A percentile compares a stretch with the other conserved stretches of the same genome.
These are phyloP conservation scores for Zalophus californianus DNA, from an alignment of 2,797 vertebrate species.

Conservation along the genomic window DNA sequence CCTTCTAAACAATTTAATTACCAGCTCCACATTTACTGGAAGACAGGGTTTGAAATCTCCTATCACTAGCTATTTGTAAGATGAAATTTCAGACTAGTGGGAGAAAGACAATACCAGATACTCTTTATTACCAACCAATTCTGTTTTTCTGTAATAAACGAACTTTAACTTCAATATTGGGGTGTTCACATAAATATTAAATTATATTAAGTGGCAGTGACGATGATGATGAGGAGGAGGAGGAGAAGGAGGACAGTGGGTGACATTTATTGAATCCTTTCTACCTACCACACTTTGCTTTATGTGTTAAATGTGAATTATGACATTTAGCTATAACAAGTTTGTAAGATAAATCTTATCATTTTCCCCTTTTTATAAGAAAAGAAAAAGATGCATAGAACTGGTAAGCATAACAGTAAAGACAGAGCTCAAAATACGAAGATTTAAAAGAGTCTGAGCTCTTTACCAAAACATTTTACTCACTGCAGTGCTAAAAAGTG, in stretches of 20 bases:
- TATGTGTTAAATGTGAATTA: background rate
- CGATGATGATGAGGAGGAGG: background rate
- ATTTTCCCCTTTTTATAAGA: background rate
- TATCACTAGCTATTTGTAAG: conserved; percentile 65
- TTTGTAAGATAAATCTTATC: background rate
- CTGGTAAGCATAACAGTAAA: background rate
- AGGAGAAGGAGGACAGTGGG: background rate
- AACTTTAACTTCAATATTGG: background rate
- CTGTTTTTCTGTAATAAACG: background rate
- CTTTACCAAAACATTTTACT: background rate
- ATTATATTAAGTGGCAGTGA: background rate
- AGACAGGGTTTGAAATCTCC: conserved; percentile 69
- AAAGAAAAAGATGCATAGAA: background rate
- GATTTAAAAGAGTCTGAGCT: background rate
- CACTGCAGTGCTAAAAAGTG: background rate
- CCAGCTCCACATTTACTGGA: conserved; percentile 69
- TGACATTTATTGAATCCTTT: background rate
- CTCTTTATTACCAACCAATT: background rate
- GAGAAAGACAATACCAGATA: conserved; percentile 51
- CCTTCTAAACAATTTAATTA: conserved; percentile 74
- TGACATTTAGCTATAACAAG: background rate
- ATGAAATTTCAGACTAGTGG: conserved; percentile 71
- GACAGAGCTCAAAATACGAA: background rate
- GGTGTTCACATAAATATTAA: background rate
- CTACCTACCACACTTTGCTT: background rate